Conservation (phyloP, 2,797 vertebrate species). For the Xyrichtys novacula region DNA sequence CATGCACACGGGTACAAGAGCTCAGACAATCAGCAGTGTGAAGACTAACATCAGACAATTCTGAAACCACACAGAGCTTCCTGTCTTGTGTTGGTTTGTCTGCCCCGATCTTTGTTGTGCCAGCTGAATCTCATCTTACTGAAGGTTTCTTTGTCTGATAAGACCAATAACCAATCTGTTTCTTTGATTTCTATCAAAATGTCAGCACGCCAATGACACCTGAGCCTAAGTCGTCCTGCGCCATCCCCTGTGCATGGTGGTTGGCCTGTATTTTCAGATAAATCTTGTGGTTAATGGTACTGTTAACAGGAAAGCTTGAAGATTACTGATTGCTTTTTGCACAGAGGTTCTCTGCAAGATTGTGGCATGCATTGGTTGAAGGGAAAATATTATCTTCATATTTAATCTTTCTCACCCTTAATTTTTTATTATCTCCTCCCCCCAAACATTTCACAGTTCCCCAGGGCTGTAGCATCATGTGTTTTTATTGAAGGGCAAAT, state of each 20-base stretch:
- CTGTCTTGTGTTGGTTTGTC: slow-evolving; percentile 9
- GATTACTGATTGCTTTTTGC: slow-evolving; percentile 18
- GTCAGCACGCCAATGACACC: neutral
- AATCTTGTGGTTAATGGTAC: slow-evolving; percentile 51
- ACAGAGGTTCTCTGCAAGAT: slow-evolving; percentile 1
- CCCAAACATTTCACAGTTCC: neutral
- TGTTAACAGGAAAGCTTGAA: slow-evolving; percentile 36
- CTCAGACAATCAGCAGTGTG: neutral
- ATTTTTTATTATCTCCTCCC: too few species aligned
- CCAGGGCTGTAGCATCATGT: slow-evolving; percentile 6
- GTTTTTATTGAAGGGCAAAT: neutral
- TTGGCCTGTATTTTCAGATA: slow-evolving; percentile 22
- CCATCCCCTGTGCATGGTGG: slow-evolving; percentile 11
- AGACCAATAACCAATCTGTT: neutral
- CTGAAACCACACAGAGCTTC: slow-evolving; percentile 29
- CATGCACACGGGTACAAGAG: neutral
- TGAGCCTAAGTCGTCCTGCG: slow-evolving; percentile 2
- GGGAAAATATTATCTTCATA: neutral
- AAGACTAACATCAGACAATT: neutral
- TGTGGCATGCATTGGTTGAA: slow-evolving; percentile 7
- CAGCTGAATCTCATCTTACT: neutral
- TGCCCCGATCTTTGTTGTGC: too few species aligned
- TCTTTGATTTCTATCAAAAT: neutral
- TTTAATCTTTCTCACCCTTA: neutral
- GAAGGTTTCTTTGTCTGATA: slow-evolving; percentile 1